Conservation (phyloP, 30 jellyfish, hydroid and myxozoan species). For the Aurelia sp. region DNA sequence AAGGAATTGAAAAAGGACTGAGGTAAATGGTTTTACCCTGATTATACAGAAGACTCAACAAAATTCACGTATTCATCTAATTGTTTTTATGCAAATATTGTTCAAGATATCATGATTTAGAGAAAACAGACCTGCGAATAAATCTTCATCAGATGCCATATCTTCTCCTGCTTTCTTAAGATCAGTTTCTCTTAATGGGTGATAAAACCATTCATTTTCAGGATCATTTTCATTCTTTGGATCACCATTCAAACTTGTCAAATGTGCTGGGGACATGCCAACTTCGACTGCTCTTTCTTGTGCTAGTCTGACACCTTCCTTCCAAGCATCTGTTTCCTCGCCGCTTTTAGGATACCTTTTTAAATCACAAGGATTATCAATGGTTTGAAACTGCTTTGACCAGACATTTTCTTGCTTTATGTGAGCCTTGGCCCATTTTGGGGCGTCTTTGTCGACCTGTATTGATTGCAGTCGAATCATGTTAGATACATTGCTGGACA, state of each 20-base stretch:
- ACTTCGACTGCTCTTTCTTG: neutral
- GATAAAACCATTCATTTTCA: neutral
- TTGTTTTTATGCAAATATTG: too few relatives aligned
- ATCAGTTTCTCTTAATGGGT: neutral
- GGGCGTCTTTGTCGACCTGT: neutral
- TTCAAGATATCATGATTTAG: too few relatives aligned
- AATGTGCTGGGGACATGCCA: neutral
- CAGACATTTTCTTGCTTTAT: too few relatives aligned
- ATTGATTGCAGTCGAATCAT: neutral
- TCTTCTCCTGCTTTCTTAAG: too few relatives aligned
- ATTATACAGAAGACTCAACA: too few relatives aligned
- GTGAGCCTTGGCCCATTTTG: neutral
- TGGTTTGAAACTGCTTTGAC: too few relatives aligned
- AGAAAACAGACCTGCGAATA: too few relatives aligned
- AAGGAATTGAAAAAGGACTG: too few relatives aligned
- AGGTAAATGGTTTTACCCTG: too few relatives aligned
- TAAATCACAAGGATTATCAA: neutral
- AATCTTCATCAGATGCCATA: too few relatives aligned
- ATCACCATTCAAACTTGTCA: neutral
- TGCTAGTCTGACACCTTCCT: neutral
- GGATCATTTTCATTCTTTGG: constrained; percentile 1
- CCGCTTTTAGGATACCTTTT: neutral
- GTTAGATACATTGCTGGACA: neutral
- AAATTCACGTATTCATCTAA: too few relatives aligned
- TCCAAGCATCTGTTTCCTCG: constrained; percentile 5